Evolutionary conservation across 2,113 vertebrate species (phyloP), one percentile per base, ranked within the genome.

Genomic region (Argyrosomus japonicus): DNA sequence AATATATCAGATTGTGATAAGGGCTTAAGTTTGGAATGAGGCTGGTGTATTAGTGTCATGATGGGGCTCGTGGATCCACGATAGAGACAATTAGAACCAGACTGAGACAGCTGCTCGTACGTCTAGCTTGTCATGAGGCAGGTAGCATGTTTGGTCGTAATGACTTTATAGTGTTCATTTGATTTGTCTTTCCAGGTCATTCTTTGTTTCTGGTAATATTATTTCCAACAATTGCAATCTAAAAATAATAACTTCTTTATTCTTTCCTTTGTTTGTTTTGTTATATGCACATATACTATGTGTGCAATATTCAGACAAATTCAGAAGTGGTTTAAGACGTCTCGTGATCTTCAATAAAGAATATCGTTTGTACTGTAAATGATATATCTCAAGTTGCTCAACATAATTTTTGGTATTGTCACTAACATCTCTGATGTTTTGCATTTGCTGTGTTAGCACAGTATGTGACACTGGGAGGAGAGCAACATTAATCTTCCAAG

Each of bases 1-100:
- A 94, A 94, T 87, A 91, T 82, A 93, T 82, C 64, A 85, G 84
- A 88, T 86, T 90, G 77, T 78, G 87, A 90, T 89, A 89, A 87
- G 76, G 81, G 87, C 82, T 90, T 92, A 88, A 90, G 88, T 87
- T 23, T 73, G 88, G 89, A 93, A 92, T 89, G 83, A 79, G 81
- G 86, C 72, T 63, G 75, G 67, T 78, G 80, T 77, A 53, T 74
- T 64, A 68, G 63, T 84, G 67, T 81, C 60, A 76, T 82, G 88
- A 82, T 60, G 43, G 27, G 60, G 27, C 58, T 79, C 43, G 64
- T 53, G 48, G 75, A 81, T 88, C 69, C 84, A 84, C 50, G 48
- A 47, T 62, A 40, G 36, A 79, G 57, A 81, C 73, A 71, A 85
- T 87, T 50, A 51, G 74, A 92, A 88, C 79, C 92, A 92, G 81